Evolutionary conservation across 1,140 invertebrate species (phyloP).

Genomic region (Ridgeia piscesae): DNA sequence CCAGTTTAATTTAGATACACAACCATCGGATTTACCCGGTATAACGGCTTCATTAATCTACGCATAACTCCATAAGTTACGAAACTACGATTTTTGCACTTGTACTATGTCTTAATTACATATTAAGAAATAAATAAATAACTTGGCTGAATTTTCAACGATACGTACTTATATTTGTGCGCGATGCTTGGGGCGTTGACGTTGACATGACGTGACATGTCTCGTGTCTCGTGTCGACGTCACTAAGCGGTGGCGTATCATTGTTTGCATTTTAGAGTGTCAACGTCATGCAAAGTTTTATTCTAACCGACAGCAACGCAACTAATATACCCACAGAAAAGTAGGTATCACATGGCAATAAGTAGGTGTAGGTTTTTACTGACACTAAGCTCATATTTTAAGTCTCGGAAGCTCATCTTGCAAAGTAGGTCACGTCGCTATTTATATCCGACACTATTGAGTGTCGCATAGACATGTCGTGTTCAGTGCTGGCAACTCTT

Average conservation of each 20-base stretch:
- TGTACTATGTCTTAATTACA: background rate
- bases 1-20: background rate
- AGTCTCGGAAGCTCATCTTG: background rate
- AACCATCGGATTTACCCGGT: background rate
- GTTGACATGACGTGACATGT: conserved; percentile 4
- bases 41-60: background rate
- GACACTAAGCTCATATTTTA: background rate
- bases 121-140: background rate
- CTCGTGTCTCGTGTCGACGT: background rate
- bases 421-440: conserved; percentile 3
- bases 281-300: background rate
- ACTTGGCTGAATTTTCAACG: background rate
- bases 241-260: background rate
- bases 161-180: background rate
- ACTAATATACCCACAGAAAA: background rate
- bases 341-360: background rate
- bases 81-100: background rate
- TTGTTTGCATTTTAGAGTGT: conserved; percentile 4
- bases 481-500: background rate
- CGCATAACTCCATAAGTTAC: background rate
- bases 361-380: background rate
- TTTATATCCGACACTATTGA: background rate
- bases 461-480: background rate
- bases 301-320: background rate
- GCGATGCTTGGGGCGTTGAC: background rate